Evolutionary conservation across 92 coral and sea anemone genomes (phyloP), one percentile per base, ranked within the genome.

Genomic region (Parazoanthus atlanticus): DNA sequence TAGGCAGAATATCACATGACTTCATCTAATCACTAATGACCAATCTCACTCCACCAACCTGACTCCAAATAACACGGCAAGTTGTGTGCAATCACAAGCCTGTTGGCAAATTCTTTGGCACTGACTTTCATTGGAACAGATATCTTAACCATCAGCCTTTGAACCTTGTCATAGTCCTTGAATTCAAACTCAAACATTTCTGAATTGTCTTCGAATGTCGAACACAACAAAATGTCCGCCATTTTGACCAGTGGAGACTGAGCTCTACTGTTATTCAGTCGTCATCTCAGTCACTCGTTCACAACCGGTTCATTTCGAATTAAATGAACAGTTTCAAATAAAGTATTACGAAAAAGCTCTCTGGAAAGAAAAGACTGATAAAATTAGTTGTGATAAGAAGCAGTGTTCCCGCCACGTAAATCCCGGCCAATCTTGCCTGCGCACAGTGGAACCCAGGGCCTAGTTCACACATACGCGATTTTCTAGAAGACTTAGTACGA

Each of bases 21-120:
- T 15, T 13, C 13, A n/a, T 17, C n/a, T 6, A 30, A 56, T 49
- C 12, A n/a, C n/a, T n/a, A n/a, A n/a, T n/a, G n/a, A n/a, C n/a
- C n/a, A n/a, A n/a, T n/a, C n/a, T n/a, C n/a, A n/a, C n/a, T n/a
- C 0, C 13, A 65, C 90, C 67, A 71, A 97, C 99, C 98, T 89
- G 92, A 78, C 75, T 97, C 98, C 76, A 97, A 86, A 85, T 97
- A 95, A 41, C 96, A 94, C 17, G 99, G 99, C 36, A 97, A 79
- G 78, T 91, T 91, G 84, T 97, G 99, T 61, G 89, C 92, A 79
- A 88, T 85, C 17, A 97, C 89, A 46, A 97, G 88, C 74, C 99
- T 95, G 81, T 90, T 93, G n/a, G 95, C 95, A 78, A 95, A 95
- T 85, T 97, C 99, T 73, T 82, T 92, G 9, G 95, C 94, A 86